phyloP scores from a whole-genome alignment of 2,888 invertebrate genomes.

The Agrenia bidenticulata region DNA sequence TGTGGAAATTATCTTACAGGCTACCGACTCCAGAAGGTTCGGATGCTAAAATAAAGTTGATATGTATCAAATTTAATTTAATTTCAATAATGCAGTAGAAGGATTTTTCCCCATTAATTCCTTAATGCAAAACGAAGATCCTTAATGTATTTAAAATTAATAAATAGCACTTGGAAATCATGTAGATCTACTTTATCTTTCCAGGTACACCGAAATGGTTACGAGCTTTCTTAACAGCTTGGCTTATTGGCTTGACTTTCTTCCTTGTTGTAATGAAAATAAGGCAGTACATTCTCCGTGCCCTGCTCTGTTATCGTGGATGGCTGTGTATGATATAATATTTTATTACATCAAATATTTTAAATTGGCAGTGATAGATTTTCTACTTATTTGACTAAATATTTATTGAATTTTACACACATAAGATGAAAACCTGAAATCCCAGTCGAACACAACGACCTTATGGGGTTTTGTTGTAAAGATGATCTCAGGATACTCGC shows the following conservation, averaged over 20 bases:
- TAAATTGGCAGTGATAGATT: no score
- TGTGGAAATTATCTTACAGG: conserved; percentile 54
- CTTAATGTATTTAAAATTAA: no score
- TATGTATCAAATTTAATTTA: conserved; percentile 5
- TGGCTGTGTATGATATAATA: conserved; percentile 61
- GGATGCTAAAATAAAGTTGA: background rate
- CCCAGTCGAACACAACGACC: conserved; percentile 56
- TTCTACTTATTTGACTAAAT: no score
- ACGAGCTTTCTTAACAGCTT: conserved; percentile 55
- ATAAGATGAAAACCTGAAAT: conserved; percentile 57
- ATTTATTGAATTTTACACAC: background rate
- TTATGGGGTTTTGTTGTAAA: conserved; percentile 59
- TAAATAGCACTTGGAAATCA: no score
- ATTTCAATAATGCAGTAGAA: no score
- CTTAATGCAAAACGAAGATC: no score
- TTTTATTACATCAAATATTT: background rate
- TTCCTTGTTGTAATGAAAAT: conserved; percentile 57
- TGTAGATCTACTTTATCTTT: no score
- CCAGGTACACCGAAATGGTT: conserved; percentile 54
- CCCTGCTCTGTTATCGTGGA: conserved; percentile 60
- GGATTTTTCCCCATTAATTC: no score
- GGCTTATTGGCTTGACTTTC: conserved; percentile 56
- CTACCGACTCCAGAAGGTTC: conserved; percentile 41
- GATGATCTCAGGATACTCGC: conserved; percentile 59
- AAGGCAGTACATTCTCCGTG: conserved; percentile 57